Evolutionary conservation across 1,140 invertebrate species (phyloP).

Genomic region (Trinorchestia longiramus): DNA sequence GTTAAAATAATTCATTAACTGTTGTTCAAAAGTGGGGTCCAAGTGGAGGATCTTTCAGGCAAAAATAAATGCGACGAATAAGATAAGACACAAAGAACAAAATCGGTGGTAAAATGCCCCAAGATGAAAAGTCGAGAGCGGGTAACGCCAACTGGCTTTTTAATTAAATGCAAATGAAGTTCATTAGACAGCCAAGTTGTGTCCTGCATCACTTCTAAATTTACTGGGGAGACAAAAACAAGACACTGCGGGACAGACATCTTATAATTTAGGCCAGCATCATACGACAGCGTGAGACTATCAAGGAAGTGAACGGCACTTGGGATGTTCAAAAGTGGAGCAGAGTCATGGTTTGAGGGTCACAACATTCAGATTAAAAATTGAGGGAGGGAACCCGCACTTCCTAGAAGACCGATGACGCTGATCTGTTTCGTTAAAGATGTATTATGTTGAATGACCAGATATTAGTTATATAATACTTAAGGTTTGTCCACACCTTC

Average conservation of each 20-base stretch:
- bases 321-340: not conserved
- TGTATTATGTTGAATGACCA: not conserved
- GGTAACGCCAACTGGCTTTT: not conserved
- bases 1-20: not conserved
- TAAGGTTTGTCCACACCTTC: too few relatives aligned
- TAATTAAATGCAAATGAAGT: slow-evolving; percentile 40
- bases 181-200: not conserved
- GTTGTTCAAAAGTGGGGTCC: not conserved
- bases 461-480: too few relatives aligned
- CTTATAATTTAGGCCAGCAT: not conserved
- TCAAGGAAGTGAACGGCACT: too few relatives aligned
- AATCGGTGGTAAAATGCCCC: not conserved
- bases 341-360: not conserved
- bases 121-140: not conserved
- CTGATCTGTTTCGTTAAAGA: not conserved
- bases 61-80: not conserved
- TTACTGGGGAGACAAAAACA: not conserved
- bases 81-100: not conserved
- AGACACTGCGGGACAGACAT: not conserved
- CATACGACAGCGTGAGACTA: not conserved
- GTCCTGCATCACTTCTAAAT: not conserved
- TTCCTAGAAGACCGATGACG: not conserved
- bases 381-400: not conserved
- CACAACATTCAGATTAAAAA: not conserved
- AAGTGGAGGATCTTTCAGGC: not conserved